Evolutionary conservation across 2,888 invertebrate species (phyloP), one percentile per base, ranked within the genome.

Genomic region (Rugalucina vietnamica): DNA sequence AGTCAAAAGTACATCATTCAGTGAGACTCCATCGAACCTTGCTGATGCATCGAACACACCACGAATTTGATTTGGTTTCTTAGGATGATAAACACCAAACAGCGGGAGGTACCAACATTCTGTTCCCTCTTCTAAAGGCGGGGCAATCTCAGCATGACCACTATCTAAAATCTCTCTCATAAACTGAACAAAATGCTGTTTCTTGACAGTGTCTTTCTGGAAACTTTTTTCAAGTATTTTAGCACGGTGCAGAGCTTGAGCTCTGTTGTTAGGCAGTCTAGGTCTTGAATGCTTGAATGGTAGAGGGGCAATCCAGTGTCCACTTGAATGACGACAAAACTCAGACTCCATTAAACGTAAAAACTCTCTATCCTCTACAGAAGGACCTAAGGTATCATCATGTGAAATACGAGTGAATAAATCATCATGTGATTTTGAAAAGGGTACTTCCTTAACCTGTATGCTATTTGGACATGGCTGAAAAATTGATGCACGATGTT

Each of bases 41-140:
- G 82, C 84, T 3, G 87, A 82, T 2, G 81, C 77, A 43, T 88
- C 87, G 49, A 88, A 87, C 3, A 87, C 85, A 1, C 36, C 80
- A 34, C 85, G n/a, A 1, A 87, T 70, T 36, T 87, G 49, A 5
- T 32, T 65, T 21, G 65, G 65, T 34, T 65, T 65, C 34, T 32
- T 65, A 34, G 65, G 36, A 72, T 65, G 65, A 34, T 34, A 65
- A 34, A 34, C 65, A 18, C 32, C 32, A 34, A 65, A 65, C 72
- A 70, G 29, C 72, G 86, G 85, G 0, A 85, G 49, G 43, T 85
- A 87, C 88, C 82, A 89, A 14, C 69, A 70, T 49, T 88, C 80
- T 74, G 60, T 60, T 14, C 43, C 70, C 8, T 60, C 21, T 29
- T 39, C 14, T 0, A 85, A 27, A 10, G 79, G 73, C 36, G 83